These are phyloP conservation scores for Clinocottus analis DNA, from an alignment of 2,113 vertebrate genomes.

Conservation along the genomic window DNA sequence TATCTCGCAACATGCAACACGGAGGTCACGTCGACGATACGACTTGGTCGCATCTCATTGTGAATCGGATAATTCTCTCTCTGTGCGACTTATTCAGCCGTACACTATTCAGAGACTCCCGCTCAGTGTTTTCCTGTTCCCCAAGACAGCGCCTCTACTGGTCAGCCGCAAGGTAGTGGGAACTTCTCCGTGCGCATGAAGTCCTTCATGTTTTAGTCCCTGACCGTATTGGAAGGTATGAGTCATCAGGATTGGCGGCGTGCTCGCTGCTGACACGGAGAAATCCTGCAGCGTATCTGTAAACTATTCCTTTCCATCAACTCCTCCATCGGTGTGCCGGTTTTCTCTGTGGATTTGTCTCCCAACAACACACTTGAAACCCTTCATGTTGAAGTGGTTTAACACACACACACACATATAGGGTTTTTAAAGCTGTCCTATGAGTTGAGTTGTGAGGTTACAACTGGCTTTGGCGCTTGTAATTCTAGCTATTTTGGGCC, in stretches of 20 bases:
- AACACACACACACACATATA: not conserved
- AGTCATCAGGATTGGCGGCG: slow-evolving; percentile 52
- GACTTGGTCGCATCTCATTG: not conserved
- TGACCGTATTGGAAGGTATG: slow-evolving; percentile 59
- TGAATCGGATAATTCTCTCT: not conserved
- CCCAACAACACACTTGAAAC: not conserved
- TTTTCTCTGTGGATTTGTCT: not conserved
- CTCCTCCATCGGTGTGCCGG: not conserved
- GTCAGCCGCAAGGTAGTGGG: not conserved
- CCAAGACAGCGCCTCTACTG: slow-evolving; percentile 24
- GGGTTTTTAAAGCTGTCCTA: not conserved
- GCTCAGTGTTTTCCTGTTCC: not conserved
- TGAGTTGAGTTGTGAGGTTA: slow-evolving; percentile 22
- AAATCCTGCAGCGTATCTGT: slow-evolving; percentile 5
- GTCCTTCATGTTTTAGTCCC: slow-evolving; percentile 48
- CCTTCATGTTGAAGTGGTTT: slow-evolving; percentile 4
- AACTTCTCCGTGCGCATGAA: slow-evolving; percentile 14
- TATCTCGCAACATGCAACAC: not conserved
- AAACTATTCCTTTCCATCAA: slow-evolving; percentile 24
- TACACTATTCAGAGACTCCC: slow-evolving; percentile 2
- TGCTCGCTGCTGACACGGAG: slow-evolving; percentile 13
- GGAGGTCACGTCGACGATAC: not conserved
- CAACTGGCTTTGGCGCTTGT: slow-evolving; percentile 5
- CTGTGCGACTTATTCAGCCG: not conserved
- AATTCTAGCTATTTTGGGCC: slow-evolving; percentile 51